Conservation (phyloP, 2,797 vertebrate genomes). For the Sebastes kiyomatsui region DNA sequence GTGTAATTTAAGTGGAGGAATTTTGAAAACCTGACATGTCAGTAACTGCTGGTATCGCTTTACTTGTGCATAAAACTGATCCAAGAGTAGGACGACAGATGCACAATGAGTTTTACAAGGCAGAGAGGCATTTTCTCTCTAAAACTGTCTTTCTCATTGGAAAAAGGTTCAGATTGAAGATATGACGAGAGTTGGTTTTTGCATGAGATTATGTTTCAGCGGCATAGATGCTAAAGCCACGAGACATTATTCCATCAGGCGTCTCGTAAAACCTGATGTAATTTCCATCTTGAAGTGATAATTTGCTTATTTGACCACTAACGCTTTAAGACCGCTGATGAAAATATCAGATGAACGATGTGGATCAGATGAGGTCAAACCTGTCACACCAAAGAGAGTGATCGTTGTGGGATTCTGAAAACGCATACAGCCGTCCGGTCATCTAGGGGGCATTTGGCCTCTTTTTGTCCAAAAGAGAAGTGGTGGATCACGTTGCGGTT, state of each 20-base stretch:
- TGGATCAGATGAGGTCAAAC: background rate
- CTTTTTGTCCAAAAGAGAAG: background rate
- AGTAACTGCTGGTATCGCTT: conserved; percentile 40
- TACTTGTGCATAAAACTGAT: conserved; percentile 26
- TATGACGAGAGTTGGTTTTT: background rate
- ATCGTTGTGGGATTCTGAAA: background rate
- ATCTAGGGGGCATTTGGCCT: background rate
- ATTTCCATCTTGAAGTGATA: conserved; percentile 5
- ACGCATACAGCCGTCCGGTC: background rate
- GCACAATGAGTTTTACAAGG: conserved; percentile 30
- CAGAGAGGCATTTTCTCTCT: background rate
- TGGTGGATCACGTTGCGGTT: background rate
- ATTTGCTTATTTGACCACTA: background rate
- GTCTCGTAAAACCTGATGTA: background rate
- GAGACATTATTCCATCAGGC: background rate
- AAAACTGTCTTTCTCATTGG: conserved; percentile 9
- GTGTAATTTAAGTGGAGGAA: conserved; percentile 40
- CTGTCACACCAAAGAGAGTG: background rate
- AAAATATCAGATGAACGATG: background rate
- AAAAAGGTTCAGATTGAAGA: conserved; percentile 5
- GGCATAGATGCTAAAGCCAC: background rate
- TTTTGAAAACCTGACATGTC: conserved; percentile 35
- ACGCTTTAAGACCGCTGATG: background rate
- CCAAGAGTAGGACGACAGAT: conserved; percentile 17
- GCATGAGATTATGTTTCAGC: background rate